Evolutionary conservation across 2,797 vertebrate genomes (phyloP).

Genomic region (Coregonus ussuriensis): DNA sequence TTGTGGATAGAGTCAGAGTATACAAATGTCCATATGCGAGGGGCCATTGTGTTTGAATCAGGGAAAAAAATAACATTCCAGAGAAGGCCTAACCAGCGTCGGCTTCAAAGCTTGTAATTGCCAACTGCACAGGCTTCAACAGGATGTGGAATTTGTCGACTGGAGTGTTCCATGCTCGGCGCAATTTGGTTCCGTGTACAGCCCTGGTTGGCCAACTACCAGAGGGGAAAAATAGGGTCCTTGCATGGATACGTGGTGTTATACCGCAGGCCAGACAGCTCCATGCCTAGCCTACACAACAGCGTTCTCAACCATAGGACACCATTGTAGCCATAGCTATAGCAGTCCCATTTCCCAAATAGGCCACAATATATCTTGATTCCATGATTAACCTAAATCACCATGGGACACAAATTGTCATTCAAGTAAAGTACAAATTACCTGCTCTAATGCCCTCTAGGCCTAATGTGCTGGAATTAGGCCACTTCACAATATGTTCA

Average conservation of each 20-base stretch:
- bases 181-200: constrained; percentile 35
- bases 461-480: neutral
- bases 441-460: neutral
- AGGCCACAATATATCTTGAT: neutral
- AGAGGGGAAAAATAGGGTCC: constrained; percentile 22
- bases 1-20: neutral
- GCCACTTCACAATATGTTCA: neutral
- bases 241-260: constrained; percentile 39
- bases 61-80: neutral
- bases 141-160: constrained; percentile 76
- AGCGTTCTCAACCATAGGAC: neutral
- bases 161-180: constrained; percentile 36
- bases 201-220: constrained; percentile 44
- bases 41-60: constrained; percentile 4
- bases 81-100: constrained; percentile 27
- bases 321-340: no score
- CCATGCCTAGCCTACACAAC: neutral
- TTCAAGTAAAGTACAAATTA: neutral
- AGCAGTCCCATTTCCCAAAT: neutral
- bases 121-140: constrained; percentile 70
- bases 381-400: neutral
- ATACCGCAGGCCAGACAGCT: constrained; percentile 17
- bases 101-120: constrained; percentile 60
- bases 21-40: neutral
- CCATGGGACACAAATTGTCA: neutral